A percentile compares a stretch with the other conserved stretches of the same genome.
These are phyloP conservation scores for Halcyon badia DNA, from an alignment of 2,797 vertebrate genomes.

Conservation along the genomic window DNA sequence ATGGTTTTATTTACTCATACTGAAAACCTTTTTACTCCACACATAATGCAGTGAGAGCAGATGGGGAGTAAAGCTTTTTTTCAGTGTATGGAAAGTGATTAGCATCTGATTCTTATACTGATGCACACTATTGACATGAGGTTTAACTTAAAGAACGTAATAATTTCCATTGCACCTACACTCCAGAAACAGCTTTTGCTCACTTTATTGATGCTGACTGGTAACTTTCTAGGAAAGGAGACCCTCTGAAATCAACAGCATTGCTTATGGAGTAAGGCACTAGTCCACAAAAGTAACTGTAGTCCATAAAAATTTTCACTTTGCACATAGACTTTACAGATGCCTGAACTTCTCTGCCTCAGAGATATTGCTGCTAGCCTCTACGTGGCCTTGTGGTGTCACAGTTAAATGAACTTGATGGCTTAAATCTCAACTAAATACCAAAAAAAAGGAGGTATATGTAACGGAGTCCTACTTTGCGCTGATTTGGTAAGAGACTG, in stretches of 20 bases:
- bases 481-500: neutral
- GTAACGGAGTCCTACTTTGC: neutral
- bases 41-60: neutral
- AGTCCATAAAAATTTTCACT: slow-evolving; percentile 45
- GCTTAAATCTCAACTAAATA: slow-evolving; percentile 50
- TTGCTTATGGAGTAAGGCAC: slow-evolving; percentile 62
- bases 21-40: slow-evolving; percentile 52
- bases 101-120: slow-evolving; percentile 53
- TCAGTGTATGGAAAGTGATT: slow-evolving; percentile 26
- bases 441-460: slow-evolving; percentile 15
- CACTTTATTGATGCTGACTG: neutral
- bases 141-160: slow-evolving; percentile 68
- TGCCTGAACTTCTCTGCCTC: slow-evolving; percentile 61
- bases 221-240: neutral
- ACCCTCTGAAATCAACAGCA: slow-evolving; percentile 26
- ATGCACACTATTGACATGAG: slow-evolving; percentile 67
- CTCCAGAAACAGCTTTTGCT: slow-evolving; percentile 14
- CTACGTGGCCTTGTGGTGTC: neutral
- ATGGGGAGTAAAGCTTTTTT: slow-evolving; percentile 32
- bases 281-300: neutral
- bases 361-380: slow-evolving; percentile 62
- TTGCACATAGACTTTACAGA: slow-evolving; percentile 53
- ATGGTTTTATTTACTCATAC: neutral
- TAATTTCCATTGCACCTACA: slow-evolving; percentile 58
- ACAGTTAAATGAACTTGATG: slow-evolving; percentile 45